These are phyloP conservation scores for Tragelaphus buxtoni DNA, from an alignment of 2,113 vertebrate genomes.

Conservation along the genomic window DNA sequence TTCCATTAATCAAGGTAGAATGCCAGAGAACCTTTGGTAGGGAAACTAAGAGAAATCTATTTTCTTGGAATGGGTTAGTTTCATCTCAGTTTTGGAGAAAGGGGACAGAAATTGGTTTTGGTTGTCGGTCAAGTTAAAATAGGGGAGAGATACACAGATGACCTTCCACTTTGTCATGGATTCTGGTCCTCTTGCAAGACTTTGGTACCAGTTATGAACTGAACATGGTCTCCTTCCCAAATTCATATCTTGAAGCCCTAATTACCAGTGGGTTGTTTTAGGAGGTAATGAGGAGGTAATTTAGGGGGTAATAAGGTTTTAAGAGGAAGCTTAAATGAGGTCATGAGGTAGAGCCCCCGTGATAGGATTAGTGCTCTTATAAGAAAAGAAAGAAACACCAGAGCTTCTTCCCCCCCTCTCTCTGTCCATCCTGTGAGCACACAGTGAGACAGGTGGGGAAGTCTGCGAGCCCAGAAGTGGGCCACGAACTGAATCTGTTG, in stretches of 20 bases:
- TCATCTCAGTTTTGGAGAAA: neutral
- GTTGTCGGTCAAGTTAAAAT: neutral
- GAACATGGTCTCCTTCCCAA: neutral
- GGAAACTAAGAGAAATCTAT: neutral
- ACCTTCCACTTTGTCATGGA: neutral
- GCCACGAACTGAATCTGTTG: no score
- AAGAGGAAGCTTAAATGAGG: neutral
- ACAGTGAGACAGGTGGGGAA: neutral
- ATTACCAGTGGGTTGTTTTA: no score
- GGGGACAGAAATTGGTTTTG: neutral
- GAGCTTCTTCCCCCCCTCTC: neutral
- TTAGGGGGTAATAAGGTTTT: neutral
- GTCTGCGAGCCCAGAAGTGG: neutral
- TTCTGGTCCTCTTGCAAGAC: neutral
- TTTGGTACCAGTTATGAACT: neutral
- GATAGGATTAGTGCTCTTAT: neutral
- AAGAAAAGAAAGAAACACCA: neutral
- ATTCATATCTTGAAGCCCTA: neutral
- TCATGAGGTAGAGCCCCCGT: no score
- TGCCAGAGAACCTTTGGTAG: neutral
- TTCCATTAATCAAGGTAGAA: neutral
- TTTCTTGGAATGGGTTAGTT: neutral
- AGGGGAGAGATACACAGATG: accelerated
- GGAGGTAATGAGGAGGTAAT: neutral
- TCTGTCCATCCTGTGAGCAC: neutral